Evolutionary conservation across 2,888 invertebrate genomes (phyloP), one percentile per base, ranked within the genome.

Genomic region (Agriopis leucophaearia): DNA sequence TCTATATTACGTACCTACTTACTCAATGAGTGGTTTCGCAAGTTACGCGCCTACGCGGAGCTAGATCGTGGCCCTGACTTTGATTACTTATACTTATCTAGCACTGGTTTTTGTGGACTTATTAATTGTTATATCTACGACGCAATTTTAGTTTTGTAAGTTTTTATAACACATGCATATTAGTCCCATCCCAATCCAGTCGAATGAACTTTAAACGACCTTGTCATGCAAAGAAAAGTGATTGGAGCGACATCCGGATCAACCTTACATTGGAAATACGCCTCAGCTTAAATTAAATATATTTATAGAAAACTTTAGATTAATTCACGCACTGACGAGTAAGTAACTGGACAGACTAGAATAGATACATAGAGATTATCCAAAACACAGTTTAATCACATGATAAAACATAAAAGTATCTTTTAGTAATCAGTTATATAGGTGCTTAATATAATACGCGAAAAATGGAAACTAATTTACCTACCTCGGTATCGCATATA

Each of bases 51-150:
- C 35, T 36, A 44, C 42, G 56, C 48, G 40, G 40, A 16, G 48
- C 48, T 60, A 5, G 6, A 38, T n/a, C 9, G 54, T 36, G 55
- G 40, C 59, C 65, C 35, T 60, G 48, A 60, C 54, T 50, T 47
- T 59, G 15, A 7, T 54, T 18, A 27, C 27, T 27, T 27, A 27
- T 50, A 27, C n/a, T 6, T 40, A 42, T 55, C 16, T 38, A 38
- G 7, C 54, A 5, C 10, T 2, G 6, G 8, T 44, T 44, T 61
- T 52, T 36, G 27, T 12, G 12, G 44, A 15, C 8, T 8, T 12
- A 1, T 16, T 15, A 35, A 16, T 36, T 13, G 12, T 58, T 13
- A 8, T 18, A n/a, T 4, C n/a, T 38, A 18, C 15, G 40, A 27
- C 27, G 27, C 5, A 27, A 27, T 27, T 27, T 35, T 51, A 51